Evolutionary conservation across 2,113 vertebrate genomes (phyloP).

Genomic region (Tetraodon nigroviridis): DNA sequence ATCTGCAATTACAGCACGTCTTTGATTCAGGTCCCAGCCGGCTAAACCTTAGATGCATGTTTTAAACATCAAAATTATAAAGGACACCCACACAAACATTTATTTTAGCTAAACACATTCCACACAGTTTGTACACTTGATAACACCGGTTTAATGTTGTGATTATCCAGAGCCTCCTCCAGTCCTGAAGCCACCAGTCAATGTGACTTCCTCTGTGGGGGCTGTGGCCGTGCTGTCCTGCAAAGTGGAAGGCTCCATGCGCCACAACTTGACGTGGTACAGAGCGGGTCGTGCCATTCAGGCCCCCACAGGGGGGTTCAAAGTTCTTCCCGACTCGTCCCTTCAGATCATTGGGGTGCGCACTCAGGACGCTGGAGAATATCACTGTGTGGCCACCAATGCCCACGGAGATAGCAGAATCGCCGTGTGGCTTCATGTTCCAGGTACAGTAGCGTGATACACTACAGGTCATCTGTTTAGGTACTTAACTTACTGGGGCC

Average conservation of each 20-base stretch:
- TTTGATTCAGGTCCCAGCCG: slow-evolving; percentile 39
- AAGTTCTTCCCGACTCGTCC: slow-evolving; percentile 70
- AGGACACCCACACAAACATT: slow-evolving; percentile 44
- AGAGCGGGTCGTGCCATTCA: slow-evolving; percentile 63
- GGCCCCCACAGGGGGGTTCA: slow-evolving; percentile 45
- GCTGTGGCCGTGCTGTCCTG: slow-evolving; percentile 78
- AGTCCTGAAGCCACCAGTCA: slow-evolving; percentile 63
- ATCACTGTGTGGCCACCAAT: slow-evolving; percentile 79
- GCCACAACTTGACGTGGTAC: slow-evolving; percentile 87
- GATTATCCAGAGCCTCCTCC: slow-evolving; percentile 78
- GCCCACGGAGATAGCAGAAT: slow-evolving; percentile 66
- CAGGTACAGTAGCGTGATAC: slow-evolving; percentile 69
- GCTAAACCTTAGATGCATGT: slow-evolving; percentile 10
- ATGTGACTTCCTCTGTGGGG: slow-evolving; percentile 79
- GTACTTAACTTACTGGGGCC: slow-evolving; percentile 39
- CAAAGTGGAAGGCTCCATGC: slow-evolving; percentile 68
- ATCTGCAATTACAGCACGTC: not conserved
- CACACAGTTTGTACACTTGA: slow-evolving; percentile 38
- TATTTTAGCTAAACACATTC: slow-evolving; percentile 42
- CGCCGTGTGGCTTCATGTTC: slow-evolving; percentile 80
- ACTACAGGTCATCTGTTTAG: slow-evolving; percentile 51
- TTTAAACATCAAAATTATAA: slow-evolving; percentile 22
- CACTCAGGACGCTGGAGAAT: slow-evolving; percentile 74
- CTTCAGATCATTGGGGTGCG: slow-evolving; percentile 73
- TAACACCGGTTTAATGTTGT: slow-evolving; percentile 30